Base-by-base conservation (phyloP, 2,888 invertebrate genomes). In the Nomada ruficornis region DNA sequence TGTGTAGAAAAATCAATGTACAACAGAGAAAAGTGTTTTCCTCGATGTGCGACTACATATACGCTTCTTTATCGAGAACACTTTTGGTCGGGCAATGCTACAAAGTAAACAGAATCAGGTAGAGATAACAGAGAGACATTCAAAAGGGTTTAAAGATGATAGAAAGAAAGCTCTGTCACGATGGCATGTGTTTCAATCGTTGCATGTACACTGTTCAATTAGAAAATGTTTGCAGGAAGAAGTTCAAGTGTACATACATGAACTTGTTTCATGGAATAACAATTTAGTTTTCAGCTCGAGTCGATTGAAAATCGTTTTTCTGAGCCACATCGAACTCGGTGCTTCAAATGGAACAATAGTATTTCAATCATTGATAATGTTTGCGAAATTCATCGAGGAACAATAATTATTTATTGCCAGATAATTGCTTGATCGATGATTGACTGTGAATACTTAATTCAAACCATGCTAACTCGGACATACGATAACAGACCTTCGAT, bases 1-100 rank as follows among this genome's bases (percentile, higher is more conserved):
- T 89, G 73, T 59, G 80, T 54, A 47, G 65, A 52, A 70, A 26
- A 73, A 54, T n/a, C 13, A 47, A 64, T 63, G 59, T 59, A 69
- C 62, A 50, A 76, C 55, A 54, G 52, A 20, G 20, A 52, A 29
- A 59, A 2, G 20, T 13, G 18, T 11, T 29, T 60, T 47, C 54
- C 60, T 11, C 15, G 47, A 36, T 18, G 10, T 44, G 18, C 50
- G 23, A 63, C 13, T 47, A 26, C 36, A 36, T 36, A 36, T 36
- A 26, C 20, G 23, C 44, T 64, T 64, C n/a, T 70, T 63, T 44
- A 29, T 52, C 44, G 13, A n/a, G 15, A 26, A 59, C 18, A n/a
- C 36, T 36, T 36, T 70, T 60, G 13, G 29, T 52, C 9, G 50
- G 13, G 50, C 36, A 20, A 29, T n/a, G 59, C 47, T 67, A 44